A percentile compares a stretch with the other conserved stretches of the same genome.
Evolutionary conservation across 2,113 vertebrate species (phyloP).

Genomic region (Phalacrocorax aristotelis): DNA sequence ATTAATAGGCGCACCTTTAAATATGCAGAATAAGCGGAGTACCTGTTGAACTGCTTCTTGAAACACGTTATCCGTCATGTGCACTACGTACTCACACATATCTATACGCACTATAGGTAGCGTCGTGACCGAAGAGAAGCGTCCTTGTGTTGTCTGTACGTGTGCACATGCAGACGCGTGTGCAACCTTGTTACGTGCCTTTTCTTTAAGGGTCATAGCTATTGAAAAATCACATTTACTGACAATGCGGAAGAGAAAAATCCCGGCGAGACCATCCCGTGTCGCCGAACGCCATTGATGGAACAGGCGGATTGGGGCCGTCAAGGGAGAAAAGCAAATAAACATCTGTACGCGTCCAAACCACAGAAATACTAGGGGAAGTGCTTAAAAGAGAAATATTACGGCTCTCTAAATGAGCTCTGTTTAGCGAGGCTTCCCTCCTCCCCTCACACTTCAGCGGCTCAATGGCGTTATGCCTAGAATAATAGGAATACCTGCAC

Average conservation of each 20-base stretch:
- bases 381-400: neutral
- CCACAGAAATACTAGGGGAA: neutral
- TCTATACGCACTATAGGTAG: neutral
- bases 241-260: neutral
- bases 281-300: neutral
- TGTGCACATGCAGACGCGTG: neutral
- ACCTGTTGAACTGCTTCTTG: slow-evolving; percentile 35
- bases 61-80: neutral
- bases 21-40: neutral
- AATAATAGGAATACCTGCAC: slow-evolving; percentile 33
- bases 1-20: neutral
- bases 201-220: slow-evolving; percentile 4
- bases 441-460: neutral
- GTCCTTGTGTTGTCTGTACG: neutral
- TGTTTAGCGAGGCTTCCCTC: neutral
- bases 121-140: neutral
- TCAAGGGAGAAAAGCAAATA: neutral
- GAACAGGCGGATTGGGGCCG: neutral
- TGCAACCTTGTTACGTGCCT: neutral
- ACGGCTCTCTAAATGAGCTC: neutral
- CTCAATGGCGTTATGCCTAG: neutral
- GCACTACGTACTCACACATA: neutral
- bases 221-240: neutral
- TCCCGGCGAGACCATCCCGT: neutral
- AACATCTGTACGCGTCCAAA: neutral